Conservation (phyloP, 1,140 invertebrate genomes). For the Periplaneta americana region DNA sequence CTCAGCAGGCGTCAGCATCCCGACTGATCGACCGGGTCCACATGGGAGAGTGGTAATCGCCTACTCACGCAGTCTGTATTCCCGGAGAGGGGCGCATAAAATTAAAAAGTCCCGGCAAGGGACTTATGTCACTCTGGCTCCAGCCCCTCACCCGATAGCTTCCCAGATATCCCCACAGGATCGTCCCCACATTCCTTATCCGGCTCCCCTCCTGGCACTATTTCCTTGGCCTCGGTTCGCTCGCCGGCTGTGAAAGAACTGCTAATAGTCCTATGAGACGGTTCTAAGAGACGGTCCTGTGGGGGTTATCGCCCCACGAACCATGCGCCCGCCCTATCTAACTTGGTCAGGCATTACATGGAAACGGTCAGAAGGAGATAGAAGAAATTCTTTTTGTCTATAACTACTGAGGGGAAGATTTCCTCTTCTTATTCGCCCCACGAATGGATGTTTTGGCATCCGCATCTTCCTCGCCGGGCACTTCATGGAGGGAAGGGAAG, state of each 20-base stretch:
- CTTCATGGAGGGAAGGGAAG: neutral
- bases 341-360: neutral
- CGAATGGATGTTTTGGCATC: neutral
- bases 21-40: too few relatives aligned
- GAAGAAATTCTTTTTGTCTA: neutral
- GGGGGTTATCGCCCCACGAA: neutral
- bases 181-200: neutral
- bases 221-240: neutral
- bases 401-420: neutral
- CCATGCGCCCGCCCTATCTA: neutral
- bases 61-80: too few relatives aligned
- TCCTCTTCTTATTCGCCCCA: neutral
- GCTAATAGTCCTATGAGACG: neutral
- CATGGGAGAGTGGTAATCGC: too few relatives aligned
- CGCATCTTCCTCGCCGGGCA: neutral
- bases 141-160: neutral
- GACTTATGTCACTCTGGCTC: neutral
- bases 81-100: too few relatives aligned
- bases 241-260: neutral
- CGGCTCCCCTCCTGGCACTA: neutral
- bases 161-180: neutral
- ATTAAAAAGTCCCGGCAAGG: neutral
- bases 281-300: neutral
- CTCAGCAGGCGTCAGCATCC: too few relatives aligned
- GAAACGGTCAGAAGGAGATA: neutral